These are phyloP conservation scores for Eupithecia pulchellata DNA, from an alignment of 2,888 invertebrate genomes.

Conservation along the genomic window DNA sequence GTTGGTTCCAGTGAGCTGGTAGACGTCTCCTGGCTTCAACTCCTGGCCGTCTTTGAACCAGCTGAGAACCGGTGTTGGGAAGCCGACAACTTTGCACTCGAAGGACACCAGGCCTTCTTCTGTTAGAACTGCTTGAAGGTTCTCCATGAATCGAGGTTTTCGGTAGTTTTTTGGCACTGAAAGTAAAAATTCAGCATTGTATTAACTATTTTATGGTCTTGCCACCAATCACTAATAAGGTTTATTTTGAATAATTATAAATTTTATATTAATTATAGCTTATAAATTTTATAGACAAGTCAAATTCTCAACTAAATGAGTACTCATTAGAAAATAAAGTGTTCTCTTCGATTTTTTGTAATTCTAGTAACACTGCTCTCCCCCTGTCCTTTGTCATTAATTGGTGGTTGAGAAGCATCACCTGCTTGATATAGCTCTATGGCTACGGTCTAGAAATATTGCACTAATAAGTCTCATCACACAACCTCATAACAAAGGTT, in stretches of 20 bases:
- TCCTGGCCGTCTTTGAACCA: constrained; percentile 98
- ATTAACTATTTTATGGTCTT: not conserved
- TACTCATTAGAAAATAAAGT: no score
- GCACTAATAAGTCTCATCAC: no score
- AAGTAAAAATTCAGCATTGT: not conserved
- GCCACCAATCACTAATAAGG: not conserved
- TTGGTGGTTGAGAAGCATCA: no score
- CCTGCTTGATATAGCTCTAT: no score
- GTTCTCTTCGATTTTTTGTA: no score
- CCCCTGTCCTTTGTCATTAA: no score
- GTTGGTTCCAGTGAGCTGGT: constrained; percentile 95
- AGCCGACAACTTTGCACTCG: constrained; percentile 96
- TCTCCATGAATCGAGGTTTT: constrained; percentile 95
- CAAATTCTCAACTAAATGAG: not conserved
- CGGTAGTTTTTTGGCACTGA: constrained; percentile 96
- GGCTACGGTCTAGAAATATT: no score
- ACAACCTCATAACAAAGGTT: no score
- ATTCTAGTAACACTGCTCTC: no score
- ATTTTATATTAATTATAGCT: no score
- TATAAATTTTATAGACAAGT: no score
- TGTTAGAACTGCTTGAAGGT: constrained; percentile 93
- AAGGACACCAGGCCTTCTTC: constrained; percentile 97
- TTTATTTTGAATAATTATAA: no score
- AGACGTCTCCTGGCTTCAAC: constrained; percentile 95
- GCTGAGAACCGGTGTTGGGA: constrained; percentile 93